Evolutionary conservation across 2,888 invertebrate species (phyloP).

Genomic region (Dascillus cervinus): DNA sequence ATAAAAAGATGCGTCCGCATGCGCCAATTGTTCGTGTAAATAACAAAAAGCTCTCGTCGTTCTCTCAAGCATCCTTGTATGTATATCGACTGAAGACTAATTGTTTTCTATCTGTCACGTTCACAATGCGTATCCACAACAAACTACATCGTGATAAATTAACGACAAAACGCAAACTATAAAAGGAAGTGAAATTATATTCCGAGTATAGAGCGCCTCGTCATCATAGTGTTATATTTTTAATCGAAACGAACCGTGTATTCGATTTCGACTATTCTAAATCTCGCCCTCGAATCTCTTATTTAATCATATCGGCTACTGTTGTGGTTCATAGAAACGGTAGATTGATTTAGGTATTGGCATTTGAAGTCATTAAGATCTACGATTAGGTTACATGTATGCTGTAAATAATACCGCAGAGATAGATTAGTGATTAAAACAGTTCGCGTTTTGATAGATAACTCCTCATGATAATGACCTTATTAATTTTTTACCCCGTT

Average conservation of each 20-base stretch:
- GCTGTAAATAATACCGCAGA: background rate
- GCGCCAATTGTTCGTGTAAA: slow-evolving; percentile 11
- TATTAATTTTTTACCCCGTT: no score
- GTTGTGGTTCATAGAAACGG: slow-evolving; percentile 26
- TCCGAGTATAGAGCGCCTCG: slow-evolving; percentile 27
- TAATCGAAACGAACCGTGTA: slow-evolving; percentile 20
- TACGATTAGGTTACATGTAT: slow-evolving; percentile 19
- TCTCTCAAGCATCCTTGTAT: slow-evolving; percentile 1
- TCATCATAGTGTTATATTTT: slow-evolving; percentile 24
- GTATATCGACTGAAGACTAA: slow-evolving; percentile 26
- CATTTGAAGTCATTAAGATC: slow-evolving; percentile 32
- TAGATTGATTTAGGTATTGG: slow-evolving; percentile 31
- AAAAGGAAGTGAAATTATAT: slow-evolving; percentile 35
- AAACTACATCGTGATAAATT: slow-evolving; percentile 35
- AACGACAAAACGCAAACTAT: slow-evolving; percentile 34
- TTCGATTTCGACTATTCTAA: slow-evolving; percentile 22
- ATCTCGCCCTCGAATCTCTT: slow-evolving; percentile 29
- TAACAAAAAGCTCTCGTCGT: slow-evolving; percentile 5
- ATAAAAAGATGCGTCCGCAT: slow-evolving; percentile 17
- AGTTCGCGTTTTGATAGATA: no score
- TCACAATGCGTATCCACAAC: slow-evolving; percentile 32
- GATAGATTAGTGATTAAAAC: no score
- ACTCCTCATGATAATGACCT: no score
- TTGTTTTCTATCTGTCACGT: slow-evolving; percentile 34
- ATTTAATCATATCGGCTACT: slow-evolving; percentile 27